Base-by-base conservation (phyloP, 1,140 invertebrate genomes). In the Brachionus sp. region DNA sequence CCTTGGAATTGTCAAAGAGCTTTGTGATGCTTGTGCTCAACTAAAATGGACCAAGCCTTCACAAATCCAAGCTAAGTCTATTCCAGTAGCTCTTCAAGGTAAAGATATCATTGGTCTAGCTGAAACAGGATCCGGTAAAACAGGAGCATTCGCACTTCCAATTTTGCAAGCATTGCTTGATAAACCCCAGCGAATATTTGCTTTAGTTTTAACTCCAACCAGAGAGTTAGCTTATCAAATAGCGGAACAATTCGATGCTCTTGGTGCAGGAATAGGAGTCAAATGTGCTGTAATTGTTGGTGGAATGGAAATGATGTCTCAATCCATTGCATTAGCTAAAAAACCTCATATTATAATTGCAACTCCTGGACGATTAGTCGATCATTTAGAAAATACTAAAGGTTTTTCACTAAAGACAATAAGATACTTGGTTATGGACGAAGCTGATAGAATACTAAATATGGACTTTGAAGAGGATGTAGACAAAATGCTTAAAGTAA, bases 111-210 rank as follows among this genome's bases (percentile, higher is more conserved):
- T 99, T 86, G 97, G 96, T 19, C 89, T 98, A 70, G 96, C 97
- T 1, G 96, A 98, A 90, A 99, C 97, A 3, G 96, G 97, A 6
- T 98, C 96, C 5, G 97, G 97, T 13, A 99, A 99, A 90, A 99
- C 97, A 1, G 97, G 93, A 37, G 95, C 97, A 0, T 99, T 99
- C 90, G 95, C 95, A 1, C 87, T 99, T 78, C 97, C 97, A 0
- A 98, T 99, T 85, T 87, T 99, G 10, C 96, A 99, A 87, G 91
- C 93, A 0, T 88, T 98, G 10, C 88, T 98, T 13, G 93, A 96
- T 85, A 94, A 93, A 87, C 96, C 96, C 5, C 96, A 98, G 86
- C 90, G 95, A 86, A 93, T 97, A 85, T 99, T 97, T 91, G 95
- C 95, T 5, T 90, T 99, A 0, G 91, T 99, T 85, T 88, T 99